Percentiles rank a stretch among this genome's conserved stretches.
These are phyloP conservation scores for Brassicogethes aeneus DNA, from an alignment of 2,888 invertebrate species.

Conservation along the genomic window DNA sequence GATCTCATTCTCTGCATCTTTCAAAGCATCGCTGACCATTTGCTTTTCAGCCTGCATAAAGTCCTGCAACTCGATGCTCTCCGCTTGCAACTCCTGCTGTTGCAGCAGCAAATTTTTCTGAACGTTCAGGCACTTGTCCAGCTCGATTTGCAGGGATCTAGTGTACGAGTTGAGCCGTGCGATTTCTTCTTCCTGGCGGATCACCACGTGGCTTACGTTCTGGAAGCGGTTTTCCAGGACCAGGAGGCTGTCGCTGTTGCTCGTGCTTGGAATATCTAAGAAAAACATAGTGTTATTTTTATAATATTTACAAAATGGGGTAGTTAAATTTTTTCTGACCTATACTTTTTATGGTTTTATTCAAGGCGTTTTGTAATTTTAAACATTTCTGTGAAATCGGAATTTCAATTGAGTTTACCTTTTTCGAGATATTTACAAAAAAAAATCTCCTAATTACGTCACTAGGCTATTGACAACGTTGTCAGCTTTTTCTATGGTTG, in stretches of 20 bases:
- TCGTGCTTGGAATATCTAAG: no score
- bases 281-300: no score
- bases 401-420: no score
- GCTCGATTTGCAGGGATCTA: conserved; percentile 59
- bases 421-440: no score
- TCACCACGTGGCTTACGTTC: conserved; percentile 63
- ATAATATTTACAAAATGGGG: no score
- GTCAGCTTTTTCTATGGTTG: no score
- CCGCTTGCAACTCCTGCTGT: conserved; percentile 68
- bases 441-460: no score
- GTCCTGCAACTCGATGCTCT: conserved; percentile 76
- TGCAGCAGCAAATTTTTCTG: conserved; percentile 63
- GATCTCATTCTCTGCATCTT: conserved; percentile 65
- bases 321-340: no score
- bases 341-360: no score
- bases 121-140: conserved; percentile 57
- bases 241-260: conserved; percentile 56
- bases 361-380: no score
- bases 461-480: no score
- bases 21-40: conserved; percentile 67
- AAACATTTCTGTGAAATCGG: no score
- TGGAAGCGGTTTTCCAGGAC: conserved; percentile 69
- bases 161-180: conserved; percentile 61
- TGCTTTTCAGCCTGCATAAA: conserved; percentile 81
- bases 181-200: conserved; percentile 68